These are phyloP conservation scores for Cyclophora punctaria DNA, from an alignment of 2,888 invertebrate species.

Conservation along the genomic window DNA sequence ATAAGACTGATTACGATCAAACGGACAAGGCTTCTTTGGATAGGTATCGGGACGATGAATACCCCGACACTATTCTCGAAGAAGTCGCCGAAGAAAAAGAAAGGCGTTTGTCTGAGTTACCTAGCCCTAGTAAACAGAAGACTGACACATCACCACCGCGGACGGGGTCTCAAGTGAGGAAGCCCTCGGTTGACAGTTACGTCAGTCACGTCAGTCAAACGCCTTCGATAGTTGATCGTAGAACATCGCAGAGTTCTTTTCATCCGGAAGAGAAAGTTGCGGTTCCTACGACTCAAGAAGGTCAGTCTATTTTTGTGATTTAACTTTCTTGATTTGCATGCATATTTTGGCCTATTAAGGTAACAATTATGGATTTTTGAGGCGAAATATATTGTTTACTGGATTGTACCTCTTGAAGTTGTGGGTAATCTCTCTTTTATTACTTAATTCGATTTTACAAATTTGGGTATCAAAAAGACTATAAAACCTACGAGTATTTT, in stretches of 20 bases:
- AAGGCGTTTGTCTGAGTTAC: conserved; percentile 47
- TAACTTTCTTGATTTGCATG: too few species aligned
- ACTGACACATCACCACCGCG: conserved; percentile 56
- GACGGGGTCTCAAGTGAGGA: conserved; percentile 47
- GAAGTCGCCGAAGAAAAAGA: conserved; percentile 54
- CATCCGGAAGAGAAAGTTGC: conserved; percentile 74
- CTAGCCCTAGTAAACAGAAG: conserved; percentile 49
- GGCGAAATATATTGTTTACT: too few species aligned
- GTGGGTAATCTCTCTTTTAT: too few species aligned
- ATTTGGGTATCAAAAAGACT: too few species aligned
- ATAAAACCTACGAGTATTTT: too few species aligned
- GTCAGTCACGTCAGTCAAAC: conserved; percentile 65
- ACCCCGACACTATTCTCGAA: conserved; percentile 57
- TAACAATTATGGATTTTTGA: conserved; percentile 6
- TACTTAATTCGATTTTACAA: too few species aligned
- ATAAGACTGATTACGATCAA: conserved; percentile 72
- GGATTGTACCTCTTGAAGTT: too few species aligned
- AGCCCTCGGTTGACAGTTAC: conserved; percentile 66
- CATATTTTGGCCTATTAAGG: neutral
- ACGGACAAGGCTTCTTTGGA: conserved; percentile 59
- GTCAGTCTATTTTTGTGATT: conserved; percentile 24
- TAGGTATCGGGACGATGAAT: conserved; percentile 62
- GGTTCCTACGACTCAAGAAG: conserved; percentile 59
- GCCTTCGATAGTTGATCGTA: conserved; percentile 60
- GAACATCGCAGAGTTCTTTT: conserved; percentile 67